phyloP scores from a whole-genome alignment of 1,140 invertebrate species.

The Zaprionus africanus region DNA sequence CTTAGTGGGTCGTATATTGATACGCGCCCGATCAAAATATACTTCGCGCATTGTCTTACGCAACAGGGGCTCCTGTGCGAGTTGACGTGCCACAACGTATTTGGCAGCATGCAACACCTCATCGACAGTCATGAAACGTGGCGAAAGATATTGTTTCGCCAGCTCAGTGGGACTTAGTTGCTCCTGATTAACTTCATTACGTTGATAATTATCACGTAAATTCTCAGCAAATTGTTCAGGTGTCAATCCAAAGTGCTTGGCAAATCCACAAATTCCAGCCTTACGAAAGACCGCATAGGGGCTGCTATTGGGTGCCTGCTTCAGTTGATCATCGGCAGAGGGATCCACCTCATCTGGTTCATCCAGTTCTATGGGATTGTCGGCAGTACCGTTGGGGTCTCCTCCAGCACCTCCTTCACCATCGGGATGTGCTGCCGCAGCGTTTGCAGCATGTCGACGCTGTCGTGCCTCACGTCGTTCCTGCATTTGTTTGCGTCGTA shows the following conservation, averaged over 20 bases:
- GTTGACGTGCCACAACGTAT: slow-evolving; percentile 97
- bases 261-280: slow-evolving; percentile 93
- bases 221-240: slow-evolving; percentile 99
- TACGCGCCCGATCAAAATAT: slow-evolving; percentile 95
- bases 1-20: slow-evolving; percentile 94
- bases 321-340: slow-evolving; percentile 87
- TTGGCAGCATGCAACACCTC: slow-evolving; percentile 95
- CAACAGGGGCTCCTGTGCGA: slow-evolving; percentile 96
- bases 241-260: slow-evolving; percentile 96
- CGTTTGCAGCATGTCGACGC: slow-evolving; percentile 84
- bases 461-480: slow-evolving; percentile 86
- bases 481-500: slow-evolving; percentile 86
- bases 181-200: slow-evolving; percentile 98
- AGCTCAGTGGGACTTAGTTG: slow-evolving; percentile 91
- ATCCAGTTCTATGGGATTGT: slow-evolving; percentile 70
- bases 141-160: slow-evolving; percentile 90
- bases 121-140: slow-evolving; percentile 86
- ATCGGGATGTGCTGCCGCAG: slow-evolving; percentile 84
- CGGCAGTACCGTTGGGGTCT: neutral
- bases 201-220: slow-evolving; percentile 97
- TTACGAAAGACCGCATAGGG: slow-evolving; percentile 94
- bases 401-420: slow-evolving; percentile 84
- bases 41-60: slow-evolving; percentile 93
- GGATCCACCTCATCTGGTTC: slow-evolving; percentile 87
- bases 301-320: slow-evolving; percentile 94